A percentile compares a stretch with the other conserved stretches of the same genome.
Conservation (phyloP, 2,797 vertebrate genomes). For the Cuniculus paca region DNA sequence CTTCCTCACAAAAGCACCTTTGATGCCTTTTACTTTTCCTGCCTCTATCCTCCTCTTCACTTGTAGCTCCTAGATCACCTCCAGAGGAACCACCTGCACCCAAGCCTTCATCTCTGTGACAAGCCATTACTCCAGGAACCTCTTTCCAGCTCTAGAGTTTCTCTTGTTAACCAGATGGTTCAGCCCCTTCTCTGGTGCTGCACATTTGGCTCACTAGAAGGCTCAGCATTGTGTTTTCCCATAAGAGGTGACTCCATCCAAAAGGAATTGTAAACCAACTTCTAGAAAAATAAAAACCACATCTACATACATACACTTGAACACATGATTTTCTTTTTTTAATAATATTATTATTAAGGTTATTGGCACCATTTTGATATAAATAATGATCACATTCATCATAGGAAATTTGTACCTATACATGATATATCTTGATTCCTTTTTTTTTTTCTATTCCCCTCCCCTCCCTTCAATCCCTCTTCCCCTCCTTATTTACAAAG, state of each 20-base stretch:
- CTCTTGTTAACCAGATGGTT: background rate
- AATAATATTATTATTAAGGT: too few species aligned
- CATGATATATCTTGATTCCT: too few species aligned
- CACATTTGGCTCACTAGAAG: background rate
- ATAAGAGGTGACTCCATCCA: background rate
- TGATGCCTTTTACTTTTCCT: background rate
- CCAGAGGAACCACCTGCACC: background rate
- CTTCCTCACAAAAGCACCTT: background rate
- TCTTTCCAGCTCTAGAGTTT: too few species aligned
- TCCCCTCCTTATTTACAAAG: too few species aligned
- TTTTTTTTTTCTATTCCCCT: too few species aligned
- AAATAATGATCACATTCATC: too few species aligned
- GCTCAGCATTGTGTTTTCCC: background rate
- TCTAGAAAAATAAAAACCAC: background rate
- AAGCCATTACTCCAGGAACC: background rate
- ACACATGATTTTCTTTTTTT: background rate
- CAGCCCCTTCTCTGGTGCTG: background rate
- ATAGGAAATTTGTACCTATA: too few species aligned
- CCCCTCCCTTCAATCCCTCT: too few species aligned
- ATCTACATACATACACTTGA: background rate
- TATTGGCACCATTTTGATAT: too few species aligned
- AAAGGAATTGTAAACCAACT: background rate
- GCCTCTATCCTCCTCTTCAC: background rate
- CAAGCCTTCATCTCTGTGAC: background rate
- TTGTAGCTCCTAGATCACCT: background rate